These are phyloP conservation scores for Drusus annulatus DNA, from an alignment of 1,140 invertebrate genomes.

Conservation along the genomic window DNA sequence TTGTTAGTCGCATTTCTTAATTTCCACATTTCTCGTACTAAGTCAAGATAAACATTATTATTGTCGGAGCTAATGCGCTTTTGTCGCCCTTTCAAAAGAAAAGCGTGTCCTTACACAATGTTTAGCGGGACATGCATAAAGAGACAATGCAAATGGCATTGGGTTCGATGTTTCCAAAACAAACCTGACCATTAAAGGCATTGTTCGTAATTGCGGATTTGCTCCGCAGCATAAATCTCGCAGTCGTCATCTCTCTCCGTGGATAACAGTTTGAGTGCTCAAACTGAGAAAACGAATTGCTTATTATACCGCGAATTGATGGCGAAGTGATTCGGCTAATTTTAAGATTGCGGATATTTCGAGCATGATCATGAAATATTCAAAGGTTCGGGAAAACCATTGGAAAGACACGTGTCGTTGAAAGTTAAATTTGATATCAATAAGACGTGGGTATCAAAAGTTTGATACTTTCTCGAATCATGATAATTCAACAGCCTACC, in stretches of 20 bases:
- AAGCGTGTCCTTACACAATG: slow-evolving; percentile 34
- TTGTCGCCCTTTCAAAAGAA: slow-evolving; percentile 40
- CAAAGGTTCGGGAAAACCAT: too few relatives aligned
- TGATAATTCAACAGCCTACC: too few relatives aligned
- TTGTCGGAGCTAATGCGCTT: slow-evolving; percentile 44
- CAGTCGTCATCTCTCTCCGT: slow-evolving; percentile 26
- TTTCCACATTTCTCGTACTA: background rate
- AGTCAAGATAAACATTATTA: slow-evolving; percentile 36
- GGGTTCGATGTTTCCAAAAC: slow-evolving; percentile 38
- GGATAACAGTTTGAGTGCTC: background rate
- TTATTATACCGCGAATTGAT: background rate
- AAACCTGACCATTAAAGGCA: slow-evolving; percentile 46
- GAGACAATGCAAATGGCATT: slow-evolving; percentile 43
- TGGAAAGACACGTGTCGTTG: too few relatives aligned
- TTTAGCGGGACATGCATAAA: slow-evolving; percentile 30
- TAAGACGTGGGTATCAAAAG: too few relatives aligned
- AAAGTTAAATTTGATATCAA: too few relatives aligned
- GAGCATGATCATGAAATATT: too few relatives aligned
- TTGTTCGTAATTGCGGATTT: slow-evolving; percentile 41
- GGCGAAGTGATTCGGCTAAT: background rate
- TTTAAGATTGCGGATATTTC: background rate
- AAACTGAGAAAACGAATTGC: slow-evolving; percentile 15
- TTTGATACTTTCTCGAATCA: too few relatives aligned
- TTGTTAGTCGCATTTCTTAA: slow-evolving; percentile 3
- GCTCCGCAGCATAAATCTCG: slow-evolving; percentile 39